Evolutionary conservation across 2,888 invertebrate genomes (phyloP).

Genomic region (Omphaloscelis lunosa): DNA sequence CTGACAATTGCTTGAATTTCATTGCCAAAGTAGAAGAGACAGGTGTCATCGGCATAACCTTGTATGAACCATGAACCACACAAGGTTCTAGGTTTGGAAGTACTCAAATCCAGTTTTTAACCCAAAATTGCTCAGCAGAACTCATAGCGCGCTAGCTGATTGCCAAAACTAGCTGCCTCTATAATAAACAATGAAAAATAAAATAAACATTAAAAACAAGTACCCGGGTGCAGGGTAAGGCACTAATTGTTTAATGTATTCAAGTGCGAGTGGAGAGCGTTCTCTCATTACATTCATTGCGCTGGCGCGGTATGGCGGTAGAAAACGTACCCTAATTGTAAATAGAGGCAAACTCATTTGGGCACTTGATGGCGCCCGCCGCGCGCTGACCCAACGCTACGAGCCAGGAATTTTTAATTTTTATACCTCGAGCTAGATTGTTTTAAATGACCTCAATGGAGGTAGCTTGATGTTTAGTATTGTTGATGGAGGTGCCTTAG

Average conservation of each 20-base stretch:
- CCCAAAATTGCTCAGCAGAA: neutral
- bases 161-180: slow-evolving; percentile 50
- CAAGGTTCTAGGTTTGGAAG: too few species aligned
- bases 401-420: slow-evolving; percentile 81
- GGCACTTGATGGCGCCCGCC: slow-evolving; percentile 76
- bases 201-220: slow-evolving; percentile 70
- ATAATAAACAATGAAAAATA: slow-evolving; percentile 68
- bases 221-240: slow-evolving; percentile 56
- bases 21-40: too few species aligned
- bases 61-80: too few species aligned
- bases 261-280: slow-evolving; percentile 69
- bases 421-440: slow-evolving; percentile 67
- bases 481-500: neutral
- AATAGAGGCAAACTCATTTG: slow-evolving; percentile 82
- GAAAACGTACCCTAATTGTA: slow-evolving; percentile 77
- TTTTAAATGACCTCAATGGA: slow-evolving; percentile 56
- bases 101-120: slow-evolving; percentile 2
- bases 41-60: too few species aligned
- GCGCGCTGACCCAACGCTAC: slow-evolving; percentile 66
- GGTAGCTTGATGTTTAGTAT: slow-evolving; percentile 32
- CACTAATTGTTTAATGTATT: slow-evolving; percentile 81
- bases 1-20: too few species aligned
- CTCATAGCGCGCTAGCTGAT: slow-evolving; percentile 50
- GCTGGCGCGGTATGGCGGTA: slow-evolving; percentile 47
- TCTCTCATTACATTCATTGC: slow-evolving; percentile 77